Conservation (phyloP, 2,888 invertebrate species). For the Mantis religiosa region DNA sequence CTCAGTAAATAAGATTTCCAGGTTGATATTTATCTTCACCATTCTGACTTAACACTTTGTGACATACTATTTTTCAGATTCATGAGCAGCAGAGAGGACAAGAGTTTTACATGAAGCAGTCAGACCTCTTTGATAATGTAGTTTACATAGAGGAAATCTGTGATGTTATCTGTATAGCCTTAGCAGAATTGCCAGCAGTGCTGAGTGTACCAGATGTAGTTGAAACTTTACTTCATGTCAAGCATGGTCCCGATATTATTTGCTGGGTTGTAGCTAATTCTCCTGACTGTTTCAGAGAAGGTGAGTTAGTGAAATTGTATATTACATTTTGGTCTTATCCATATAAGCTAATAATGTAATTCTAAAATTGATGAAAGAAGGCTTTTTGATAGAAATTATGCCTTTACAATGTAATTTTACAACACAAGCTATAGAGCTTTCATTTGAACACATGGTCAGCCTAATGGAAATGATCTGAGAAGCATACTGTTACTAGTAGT, state of each 20-base stretch:
- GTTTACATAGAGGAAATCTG: constrained; percentile 93
- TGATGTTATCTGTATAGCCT: constrained; percentile 88
- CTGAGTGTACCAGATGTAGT: constrained; percentile 72
- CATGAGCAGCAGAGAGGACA: constrained; percentile 41
- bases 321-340: background rate
- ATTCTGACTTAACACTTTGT: no score
- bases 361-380: background rate
- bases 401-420: no score
- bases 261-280: constrained; percentile 91
- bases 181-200: constrained; percentile 87
- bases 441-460: no score
- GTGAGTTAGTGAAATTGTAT: constrained; percentile 43
- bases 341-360: background rate
- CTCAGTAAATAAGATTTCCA: no score
- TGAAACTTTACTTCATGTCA: constrained; percentile 84
- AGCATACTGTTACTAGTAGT: no score
- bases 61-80: constrained; percentile 38
- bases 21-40: no score
- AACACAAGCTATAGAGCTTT: no score
- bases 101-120: constrained; percentile 62
- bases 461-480: no score
- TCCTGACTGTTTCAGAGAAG: constrained; percentile 88
- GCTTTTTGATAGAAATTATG: background rate
- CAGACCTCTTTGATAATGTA: constrained; percentile 90
- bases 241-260: constrained; percentile 84